Evolutionary conservation across 1,140 invertebrate genomes (phyloP), one percentile per base, ranked within the genome.

Genomic region (Leguminivora glycinivorella): DNA sequence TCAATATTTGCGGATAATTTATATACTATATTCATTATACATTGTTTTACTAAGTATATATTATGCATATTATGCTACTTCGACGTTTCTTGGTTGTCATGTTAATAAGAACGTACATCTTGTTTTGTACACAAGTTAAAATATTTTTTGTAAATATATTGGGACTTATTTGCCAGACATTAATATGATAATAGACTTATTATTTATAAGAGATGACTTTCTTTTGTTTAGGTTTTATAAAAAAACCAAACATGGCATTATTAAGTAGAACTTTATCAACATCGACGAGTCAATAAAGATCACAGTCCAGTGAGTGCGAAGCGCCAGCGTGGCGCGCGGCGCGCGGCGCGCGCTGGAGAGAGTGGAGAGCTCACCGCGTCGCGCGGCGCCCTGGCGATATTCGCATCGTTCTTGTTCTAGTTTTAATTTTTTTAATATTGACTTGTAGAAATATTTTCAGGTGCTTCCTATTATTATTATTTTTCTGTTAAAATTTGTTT

Each of bases 401-500:
- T 3, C 66, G 22, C 76, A 77, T 75, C 80, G 75, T 80, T 82
- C 83, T 83, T 83, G 79, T 87, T 85, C 75, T 85, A 83, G 81
- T 71, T 84, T 74, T 84, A 81, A 79, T 77, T 76, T 77, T 71
- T 47, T 24, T 71, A 67, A 19, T 68, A 70, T 56, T 69, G 56
- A 70, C 69, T 71, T 38, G 74, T 83, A 78, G 79, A 81, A 73
- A 81, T 82, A 83, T 76, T 84, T 83, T 84, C 71, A 85, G 87
- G 88, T 90, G 88, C 88, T 90, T 89, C 87, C 87, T 85, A 83
- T 80, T 85, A 83, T 80, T 85, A 83, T 87, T 83, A 86, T 88
- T 87, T 89, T 84, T 87, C 78, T 90, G 86, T 90, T 90, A 74
- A 87, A 77, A 86, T 88, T 88, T 87, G 82, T 88, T 88, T 88